Percentiles rank a stretch among this genome's conserved stretches.
These are phyloP conservation scores for Rattus rattus DNA, from an alignment of 2,113 vertebrate genomes.

Conservation along the genomic window DNA sequence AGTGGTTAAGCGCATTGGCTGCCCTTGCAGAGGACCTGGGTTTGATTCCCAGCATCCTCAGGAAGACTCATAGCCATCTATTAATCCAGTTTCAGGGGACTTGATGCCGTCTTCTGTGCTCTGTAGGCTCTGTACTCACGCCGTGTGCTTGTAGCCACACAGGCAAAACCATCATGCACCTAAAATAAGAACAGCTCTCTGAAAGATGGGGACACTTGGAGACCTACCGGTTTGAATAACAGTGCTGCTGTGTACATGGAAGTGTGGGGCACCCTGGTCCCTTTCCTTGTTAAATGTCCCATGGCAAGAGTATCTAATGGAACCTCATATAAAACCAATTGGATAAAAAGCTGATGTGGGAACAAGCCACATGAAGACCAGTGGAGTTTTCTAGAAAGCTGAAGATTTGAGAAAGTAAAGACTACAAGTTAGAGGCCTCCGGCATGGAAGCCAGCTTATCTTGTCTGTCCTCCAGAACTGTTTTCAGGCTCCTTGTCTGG, in stretches of 20 bases:
- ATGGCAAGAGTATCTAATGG: slow-evolving; percentile 59
- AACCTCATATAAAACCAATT: slow-evolving; percentile 15
- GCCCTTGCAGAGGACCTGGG: not conserved
- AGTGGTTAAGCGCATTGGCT: not conserved
- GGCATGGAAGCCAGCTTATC: slow-evolving; percentile 14
- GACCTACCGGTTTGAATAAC: slow-evolving; percentile 1
- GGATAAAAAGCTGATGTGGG: slow-evolving; percentile 78
- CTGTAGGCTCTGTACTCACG: not conserved
- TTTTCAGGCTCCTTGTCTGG: slow-evolving; percentile 37
- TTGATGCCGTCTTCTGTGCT: not conserved
- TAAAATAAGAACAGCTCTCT: not conserved
- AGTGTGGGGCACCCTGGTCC: slow-evolving; percentile 37
- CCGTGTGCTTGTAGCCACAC: too few species aligned
- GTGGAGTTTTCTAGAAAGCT: slow-evolving; percentile 59
- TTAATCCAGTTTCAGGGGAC: not conserved
- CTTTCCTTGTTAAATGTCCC: slow-evolving; percentile 61
- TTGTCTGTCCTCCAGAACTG: not conserved
- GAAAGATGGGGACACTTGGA: not conserved
- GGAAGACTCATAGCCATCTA: not conserved
- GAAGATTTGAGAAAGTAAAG: slow-evolving; percentile 71
- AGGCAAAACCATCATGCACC: not conserved
- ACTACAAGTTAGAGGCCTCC: not conserved
- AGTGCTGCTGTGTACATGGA: slow-evolving; percentile 63
- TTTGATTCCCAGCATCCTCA: not conserved
- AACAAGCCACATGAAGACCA: slow-evolving; percentile 63